Evolutionary conservation across 2,888 invertebrate species (phyloP).

Genomic region (Gibbula magus): DNA sequence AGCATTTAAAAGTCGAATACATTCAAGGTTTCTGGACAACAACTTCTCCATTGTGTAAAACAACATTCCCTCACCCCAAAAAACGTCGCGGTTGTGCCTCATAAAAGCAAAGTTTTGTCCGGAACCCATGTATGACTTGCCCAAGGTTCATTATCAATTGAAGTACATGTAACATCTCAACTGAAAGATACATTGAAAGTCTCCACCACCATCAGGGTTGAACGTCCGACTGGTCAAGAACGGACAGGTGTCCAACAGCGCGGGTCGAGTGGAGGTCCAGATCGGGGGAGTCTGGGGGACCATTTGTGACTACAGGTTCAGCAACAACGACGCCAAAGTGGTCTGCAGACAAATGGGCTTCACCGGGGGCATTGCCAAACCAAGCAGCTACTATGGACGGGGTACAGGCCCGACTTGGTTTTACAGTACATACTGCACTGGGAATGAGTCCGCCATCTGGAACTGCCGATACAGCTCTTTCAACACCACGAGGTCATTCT

Average conservation of each 20-base stretch:
- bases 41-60: too few relatives aligned
- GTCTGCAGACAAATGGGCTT: constrained; percentile 57
- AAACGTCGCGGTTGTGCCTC: too few relatives aligned
- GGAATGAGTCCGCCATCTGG: constrained; percentile 55
- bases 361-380: constrained; percentile 53
- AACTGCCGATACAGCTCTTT: constrained; percentile 54
- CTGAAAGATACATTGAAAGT: too few relatives aligned
- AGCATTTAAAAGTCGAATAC: too few relatives aligned
- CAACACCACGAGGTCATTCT: constrained; percentile 48
- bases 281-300: constrained; percentile 57
- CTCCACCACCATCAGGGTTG: background rate
- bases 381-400: constrained; percentile 48
- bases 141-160: too few relatives aligned
- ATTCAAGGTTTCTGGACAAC: too few relatives aligned
- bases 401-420: constrained; percentile 55
- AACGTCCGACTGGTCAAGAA: background rate
- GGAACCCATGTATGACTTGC: too few relatives aligned
- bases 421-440: constrained; percentile 54
- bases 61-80: too few relatives aligned
- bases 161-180: too few relatives aligned
- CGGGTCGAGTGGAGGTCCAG: constrained; percentile 52
- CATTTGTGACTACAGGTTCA: constrained; percentile 57
- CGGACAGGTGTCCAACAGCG: background rate
- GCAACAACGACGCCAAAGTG: constrained; percentile 53
- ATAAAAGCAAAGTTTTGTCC: too few relatives aligned